Base-by-base conservation (phyloP, 53 echinoderm and acorn worm genomes). In the Paracentrotus lividus region DNA sequence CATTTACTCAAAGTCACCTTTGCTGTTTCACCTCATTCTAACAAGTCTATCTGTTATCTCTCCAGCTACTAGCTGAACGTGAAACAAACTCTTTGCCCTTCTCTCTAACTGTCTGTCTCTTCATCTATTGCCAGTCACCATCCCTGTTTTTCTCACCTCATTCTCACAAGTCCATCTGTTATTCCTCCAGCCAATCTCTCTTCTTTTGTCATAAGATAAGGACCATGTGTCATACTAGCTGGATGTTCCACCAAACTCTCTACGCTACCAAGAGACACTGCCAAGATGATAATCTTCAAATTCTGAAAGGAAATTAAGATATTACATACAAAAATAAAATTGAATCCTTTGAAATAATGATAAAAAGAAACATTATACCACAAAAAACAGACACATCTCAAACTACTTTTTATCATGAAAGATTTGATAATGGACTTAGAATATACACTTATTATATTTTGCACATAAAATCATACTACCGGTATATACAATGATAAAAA, bases 201-300 rank as follows among this genome's bases (percentile, higher is more conserved):
- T 60, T 98, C 92, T 3, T 90, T 47, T 18, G 95, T 93, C 96
- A 98, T 97, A 13, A 95, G 93, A 27, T 86, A 88, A 0, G 94
- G 95, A 10, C 98, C 98, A 75, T 98, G 98, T 49, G 98, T 98
- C 98, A 98, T 98, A 18, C 95, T 75, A 10, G 98, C 98, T 58
- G 98, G 95, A 26, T 98, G 98, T 94, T 98, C 98, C 21, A 97
- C 95, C 69, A 98, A 90, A 49, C 94, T 94, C 91, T 98, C 96
- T 32, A 93, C 93, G n/a, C 97, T 96, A 29, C 98, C 98, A 65
- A 98, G 93, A 0, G 98, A 98, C 59, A 98, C 98, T 21, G 98
- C 98, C 65, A 97, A 90, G 38, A 94, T 84, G 90, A 98, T 96
- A 6, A 97, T 88, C 90, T 95, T 95, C 42, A 98, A 91, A 93